Evolutionary conservation across 2,797 vertebrate genomes (phyloP), one percentile per base, ranked within the genome.

Genomic region (Microctenopoma steveboyesi): DNA sequence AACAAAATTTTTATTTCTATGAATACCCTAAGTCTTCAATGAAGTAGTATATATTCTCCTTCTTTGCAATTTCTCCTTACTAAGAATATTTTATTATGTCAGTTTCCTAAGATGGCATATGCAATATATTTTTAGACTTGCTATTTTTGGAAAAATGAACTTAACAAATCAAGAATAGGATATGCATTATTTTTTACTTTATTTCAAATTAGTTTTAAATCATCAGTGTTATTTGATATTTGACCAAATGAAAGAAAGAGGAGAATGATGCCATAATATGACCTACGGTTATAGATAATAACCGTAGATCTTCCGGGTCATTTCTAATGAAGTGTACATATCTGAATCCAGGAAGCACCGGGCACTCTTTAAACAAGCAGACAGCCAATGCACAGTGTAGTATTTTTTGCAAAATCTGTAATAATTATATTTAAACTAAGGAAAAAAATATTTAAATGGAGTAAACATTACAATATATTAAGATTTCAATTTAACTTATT

Each of bases 41-140:
- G 60, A 86, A 46, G 61, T 82, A 77, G 77, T 83, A 85, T 89
- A 91, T 92, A 90, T 91, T 89, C 81, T 86, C 87, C 86, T 86
- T 89, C 88, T 90, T 91, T 85, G 84, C 63, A 69, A 85, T 82
- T 87, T 89, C 71, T 90, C 86, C 85, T 89, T 83, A 88, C 74
- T 82, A 78, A 86, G 84, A 90, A 89, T 93, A 93, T 94, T 94
- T 93, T 94, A 92, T 92, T 91, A 93, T 89, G 86, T 90, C 86
- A 15, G 78, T 93, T 94, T 93, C 83, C 90, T 90, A 91, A 84
- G 81, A 87, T 91, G 90, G 88, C 91, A 91, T 91, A 93, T 94
- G 88, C 89, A 90, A 89, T 94, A 93, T 94, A 93, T 94, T 94
- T 94, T 91, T 92, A 89, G 85, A 91, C 79, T 78, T 85, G 86